phyloP scores from a whole-genome alignment of 2,113 vertebrate species.

The Peromyscus polionotus region DNA sequence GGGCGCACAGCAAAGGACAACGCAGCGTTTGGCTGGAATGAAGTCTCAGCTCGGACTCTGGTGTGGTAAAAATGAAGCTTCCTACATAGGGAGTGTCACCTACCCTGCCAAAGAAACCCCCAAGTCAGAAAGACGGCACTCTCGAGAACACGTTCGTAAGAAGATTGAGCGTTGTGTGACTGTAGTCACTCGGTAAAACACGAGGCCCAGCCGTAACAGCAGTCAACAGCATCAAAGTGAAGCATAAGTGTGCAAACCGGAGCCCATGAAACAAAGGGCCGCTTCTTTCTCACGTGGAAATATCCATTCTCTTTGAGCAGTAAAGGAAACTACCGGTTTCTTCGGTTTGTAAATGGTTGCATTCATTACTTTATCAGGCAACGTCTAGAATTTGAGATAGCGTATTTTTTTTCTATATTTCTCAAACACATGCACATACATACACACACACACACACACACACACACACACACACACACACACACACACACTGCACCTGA shows the following conservation, averaged over 20 bases:
- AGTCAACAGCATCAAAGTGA: not conserved
- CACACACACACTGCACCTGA: not conserved
- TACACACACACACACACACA: not conserved
- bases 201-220: not conserved
- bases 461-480: not conserved
- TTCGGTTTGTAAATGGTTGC: constrained; percentile 1
- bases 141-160: not conserved
- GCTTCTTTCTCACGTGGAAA: not conserved
- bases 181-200: not conserved
- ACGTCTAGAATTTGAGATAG: constrained; percentile 36
- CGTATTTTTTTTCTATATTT: constrained; percentile 22
- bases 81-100: not conserved
- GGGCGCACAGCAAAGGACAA: not conserved
- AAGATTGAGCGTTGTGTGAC: not conserved
- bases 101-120: not conserved
- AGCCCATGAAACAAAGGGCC: not conserved
- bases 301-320: not conserved
- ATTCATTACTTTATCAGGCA: constrained; percentile 31
- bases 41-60: not conserved
- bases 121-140: not conserved
- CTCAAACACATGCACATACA: not conserved
- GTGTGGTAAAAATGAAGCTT: constrained; percentile 1
- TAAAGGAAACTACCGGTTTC: constrained; percentile 33
- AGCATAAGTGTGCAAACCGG: not conserved
- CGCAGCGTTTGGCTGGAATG: not conserved